Base-by-base conservation (phyloP, 2,797 vertebrate species). In the Martes flavigula region DNA sequence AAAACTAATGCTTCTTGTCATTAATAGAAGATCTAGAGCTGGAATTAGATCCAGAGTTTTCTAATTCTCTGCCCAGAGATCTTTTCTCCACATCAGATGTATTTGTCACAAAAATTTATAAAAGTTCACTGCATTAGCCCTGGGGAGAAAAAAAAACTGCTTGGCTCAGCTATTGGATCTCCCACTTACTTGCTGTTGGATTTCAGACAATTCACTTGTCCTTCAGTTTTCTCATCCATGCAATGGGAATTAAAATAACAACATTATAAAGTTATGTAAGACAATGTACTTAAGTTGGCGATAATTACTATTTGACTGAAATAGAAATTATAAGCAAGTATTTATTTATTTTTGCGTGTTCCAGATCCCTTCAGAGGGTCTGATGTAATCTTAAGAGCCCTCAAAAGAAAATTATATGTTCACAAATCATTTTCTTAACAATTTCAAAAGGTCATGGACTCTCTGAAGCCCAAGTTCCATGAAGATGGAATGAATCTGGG, bases 341-440 rank as follows among this genome's bases (percentile, higher is more conserved):
- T 4, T 90, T 73, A 14, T 84, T 97, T 94, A 17, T 3, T 64
- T 88, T 90, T 70, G 10, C 38, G 5, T 85, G 20, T 77, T 84
- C 46, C 64, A 60, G 90, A 25, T 85, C n/a, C 68, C 21, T 88
- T 90, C 58, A 51, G 20, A 85, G 7, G 56, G 15, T 72, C 27
- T 72, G n/a, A 43, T 75, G 17, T 85, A 62, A 92, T 92, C 40
- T 54, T 54, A 79, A 30, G 7, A 75, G 13, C 3, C 10, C 5
- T 81, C 21, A 66, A 89, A 81, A 54, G 35, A 25, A 84, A 73
- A 75, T 54, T 30, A 17, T 56, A 5, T 35, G 48, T 21, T 81
- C 27, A 72, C 40, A 95, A 90, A n/a, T 85, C 11, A 90, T 90
- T 60, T 95, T 87, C 56, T 85, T 77, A 62, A 93, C 18, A 95